phyloP scores from a whole-genome alignment of 2,888 invertebrate genomes.

The Netelia fuscicornis region DNA sequence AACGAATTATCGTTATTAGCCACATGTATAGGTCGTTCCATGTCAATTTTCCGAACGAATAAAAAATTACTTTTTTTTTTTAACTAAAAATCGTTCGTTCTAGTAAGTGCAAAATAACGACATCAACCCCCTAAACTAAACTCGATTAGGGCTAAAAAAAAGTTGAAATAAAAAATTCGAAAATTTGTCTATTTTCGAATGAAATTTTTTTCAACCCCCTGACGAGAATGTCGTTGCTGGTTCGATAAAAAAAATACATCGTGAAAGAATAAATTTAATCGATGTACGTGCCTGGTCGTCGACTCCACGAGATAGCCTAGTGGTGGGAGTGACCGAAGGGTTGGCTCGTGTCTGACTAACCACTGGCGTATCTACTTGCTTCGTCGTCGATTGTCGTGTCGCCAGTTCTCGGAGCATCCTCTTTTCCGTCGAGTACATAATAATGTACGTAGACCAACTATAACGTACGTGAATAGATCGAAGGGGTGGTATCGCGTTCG shows the following conservation, averaged over 20 bases:
- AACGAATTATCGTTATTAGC: no score
- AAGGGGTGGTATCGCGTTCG: conserved; percentile 31
- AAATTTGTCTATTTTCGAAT: no score
- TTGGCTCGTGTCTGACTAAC: neutral
- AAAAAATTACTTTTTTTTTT: no score
- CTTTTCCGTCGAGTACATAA: conserved; percentile 55
- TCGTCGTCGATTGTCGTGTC: conserved; percentile 31
- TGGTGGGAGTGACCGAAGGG: neutral
- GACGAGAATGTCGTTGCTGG: no score
- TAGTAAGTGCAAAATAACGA: no score
- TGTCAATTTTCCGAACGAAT: no score
- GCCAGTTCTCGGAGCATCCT: conserved; percentile 33
- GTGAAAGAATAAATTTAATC: neutral
- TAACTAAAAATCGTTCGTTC: no score
- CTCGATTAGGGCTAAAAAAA: no score
- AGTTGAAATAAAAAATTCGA: no score
- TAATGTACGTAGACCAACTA: conserved; percentile 45
- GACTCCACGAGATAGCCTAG: neutral
- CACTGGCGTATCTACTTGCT: conserved; percentile 46
- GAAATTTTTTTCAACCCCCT: no score
- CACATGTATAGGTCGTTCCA: no score
- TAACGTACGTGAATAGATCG: conserved; percentile 60
- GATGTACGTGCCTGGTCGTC: neutral
- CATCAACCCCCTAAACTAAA: no score
- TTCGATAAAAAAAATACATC: neutral